phyloP scores from a whole-genome alignment of 1,140 invertebrate species.

The Ceratina australensis region DNA sequence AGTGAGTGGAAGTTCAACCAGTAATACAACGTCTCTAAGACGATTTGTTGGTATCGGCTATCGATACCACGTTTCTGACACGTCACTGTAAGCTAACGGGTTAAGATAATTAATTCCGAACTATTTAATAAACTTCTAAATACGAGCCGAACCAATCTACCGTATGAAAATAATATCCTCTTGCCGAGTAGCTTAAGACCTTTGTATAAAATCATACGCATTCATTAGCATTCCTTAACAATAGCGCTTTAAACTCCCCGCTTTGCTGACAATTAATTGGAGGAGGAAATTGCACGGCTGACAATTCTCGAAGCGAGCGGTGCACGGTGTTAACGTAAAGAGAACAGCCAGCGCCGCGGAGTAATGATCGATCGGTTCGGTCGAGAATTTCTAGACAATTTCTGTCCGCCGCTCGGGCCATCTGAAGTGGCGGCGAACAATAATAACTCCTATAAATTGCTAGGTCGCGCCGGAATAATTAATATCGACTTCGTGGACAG shows the following conservation, averaged over 20 bases:
- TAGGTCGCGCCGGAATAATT: slow-evolving; percentile 48
- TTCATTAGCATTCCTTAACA: not conserved
- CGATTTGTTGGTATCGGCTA: too few species aligned
- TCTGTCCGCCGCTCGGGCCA: not conserved
- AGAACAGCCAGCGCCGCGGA: not conserved
- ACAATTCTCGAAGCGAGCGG: not conserved
- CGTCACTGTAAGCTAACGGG: too few species aligned
- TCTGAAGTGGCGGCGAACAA: slow-evolving; percentile 32
- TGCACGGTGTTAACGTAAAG: not conserved
- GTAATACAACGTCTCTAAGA: too few species aligned
- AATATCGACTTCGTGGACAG: slow-evolving; percentile 58
- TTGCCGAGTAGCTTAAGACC: too few species aligned
- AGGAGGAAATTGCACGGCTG: not conserved
- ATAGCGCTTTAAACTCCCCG: not conserved
- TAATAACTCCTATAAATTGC: slow-evolving; percentile 56
- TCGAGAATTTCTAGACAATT: slow-evolving; percentile 35
- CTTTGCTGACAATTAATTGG: slow-evolving; percentile 13
- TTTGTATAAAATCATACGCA: not conserved
- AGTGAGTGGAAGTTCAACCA: too few species aligned
- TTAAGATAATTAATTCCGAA: too few species aligned
- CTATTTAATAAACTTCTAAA: too few species aligned
- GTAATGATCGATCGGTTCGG: slow-evolving; percentile 34
- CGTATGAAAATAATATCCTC: too few species aligned
- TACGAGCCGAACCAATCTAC: too few species aligned
- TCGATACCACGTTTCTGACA: too few species aligned